phyloP scores from a whole-genome alignment of 53 echinoderm and acorn worm genomes.

The Glandiceps talaboti region DNA sequence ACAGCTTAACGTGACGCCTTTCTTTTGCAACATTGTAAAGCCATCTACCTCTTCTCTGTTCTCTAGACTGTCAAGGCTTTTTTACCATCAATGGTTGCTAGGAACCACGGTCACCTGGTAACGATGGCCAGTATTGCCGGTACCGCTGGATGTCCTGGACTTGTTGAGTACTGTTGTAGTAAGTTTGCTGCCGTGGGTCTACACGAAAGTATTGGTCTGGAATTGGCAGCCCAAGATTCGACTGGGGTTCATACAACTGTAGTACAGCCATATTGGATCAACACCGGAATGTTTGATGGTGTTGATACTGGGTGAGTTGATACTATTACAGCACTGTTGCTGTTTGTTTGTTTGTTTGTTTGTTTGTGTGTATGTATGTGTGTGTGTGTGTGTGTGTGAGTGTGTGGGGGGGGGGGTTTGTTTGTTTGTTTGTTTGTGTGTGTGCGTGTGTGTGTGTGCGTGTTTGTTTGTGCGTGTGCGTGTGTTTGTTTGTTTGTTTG shows the following conservation, averaged over 20 bases:
- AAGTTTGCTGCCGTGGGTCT: constrained; percentile 59
- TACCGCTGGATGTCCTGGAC: constrained; percentile 15
- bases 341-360: too few species aligned
- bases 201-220: constrained; percentile 51
- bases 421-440: too few species aligned
- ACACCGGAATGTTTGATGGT: constrained; percentile 88
- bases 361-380: too few species aligned
- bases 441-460: too few species aligned
- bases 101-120: constrained; percentile 77
- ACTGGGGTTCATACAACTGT: constrained; percentile 58
- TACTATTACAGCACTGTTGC: too few species aligned
- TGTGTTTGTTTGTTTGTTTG: too few species aligned
- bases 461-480: too few species aligned
- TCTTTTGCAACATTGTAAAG: too few species aligned
- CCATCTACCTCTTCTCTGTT: background rate
- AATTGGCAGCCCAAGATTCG: constrained; percentile 35
- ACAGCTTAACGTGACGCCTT: too few species aligned
- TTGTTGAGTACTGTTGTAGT: constrained; percentile 69
- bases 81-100: constrained; percentile 69
- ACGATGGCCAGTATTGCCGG: constrained; percentile 55
- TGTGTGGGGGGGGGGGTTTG: too few species aligned
- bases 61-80: constrained; percentile 73
- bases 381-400: too few species aligned
- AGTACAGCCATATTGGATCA: constrained; percentile 74
- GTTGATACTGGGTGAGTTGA: constrained; percentile 58